A percentile compares a stretch with the other conserved stretches of the same genome.
phyloP scores from a whole-genome alignment of 2,888 invertebrate genomes.

The Pandemis corylana region DNA sequence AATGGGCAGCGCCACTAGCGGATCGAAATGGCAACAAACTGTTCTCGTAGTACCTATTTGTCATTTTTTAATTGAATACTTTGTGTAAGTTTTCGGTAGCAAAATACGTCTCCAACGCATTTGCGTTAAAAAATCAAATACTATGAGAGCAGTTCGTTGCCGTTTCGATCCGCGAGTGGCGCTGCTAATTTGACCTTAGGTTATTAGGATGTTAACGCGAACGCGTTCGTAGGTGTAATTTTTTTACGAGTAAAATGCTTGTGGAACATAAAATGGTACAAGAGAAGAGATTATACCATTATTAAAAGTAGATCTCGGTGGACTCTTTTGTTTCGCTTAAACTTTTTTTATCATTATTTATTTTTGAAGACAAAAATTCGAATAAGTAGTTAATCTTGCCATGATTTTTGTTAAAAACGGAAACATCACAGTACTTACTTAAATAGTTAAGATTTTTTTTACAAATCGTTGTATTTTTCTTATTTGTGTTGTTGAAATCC shows the following conservation, averaged over 20 bases:
- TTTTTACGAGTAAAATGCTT: background rate
- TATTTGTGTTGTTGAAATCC: constrained; percentile 51
- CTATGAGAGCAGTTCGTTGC: no score
- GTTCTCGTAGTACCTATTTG: no score
- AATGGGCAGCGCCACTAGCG: no score
- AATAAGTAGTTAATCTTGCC: constrained; percentile 53
- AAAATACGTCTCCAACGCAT: no score
- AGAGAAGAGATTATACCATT: constrained; percentile 19
- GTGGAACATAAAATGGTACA: constrained; percentile 27
- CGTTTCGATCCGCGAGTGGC: no score
- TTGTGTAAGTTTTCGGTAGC: no score
- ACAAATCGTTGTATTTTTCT: constrained; percentile 52
- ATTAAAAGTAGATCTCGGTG: constrained; percentile 67
- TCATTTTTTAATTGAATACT: no score
- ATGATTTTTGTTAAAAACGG: constrained; percentile 49
- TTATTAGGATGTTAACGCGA: no score
- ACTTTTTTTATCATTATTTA: constrained; percentile 47
- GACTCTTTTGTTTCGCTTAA: constrained; percentile 58
- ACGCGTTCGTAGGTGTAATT: background rate
- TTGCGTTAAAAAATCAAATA: no score
- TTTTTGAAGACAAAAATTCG: constrained; percentile 42
- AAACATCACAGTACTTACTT: constrained; percentile 49
- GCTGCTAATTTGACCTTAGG: no score
- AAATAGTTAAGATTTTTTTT: constrained; percentile 53
- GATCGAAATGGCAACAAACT: no score